These are phyloP conservation scores for Apocrypta bakeri DNA, from an alignment of 1,140 invertebrate genomes.

Conservation along the genomic window DNA sequence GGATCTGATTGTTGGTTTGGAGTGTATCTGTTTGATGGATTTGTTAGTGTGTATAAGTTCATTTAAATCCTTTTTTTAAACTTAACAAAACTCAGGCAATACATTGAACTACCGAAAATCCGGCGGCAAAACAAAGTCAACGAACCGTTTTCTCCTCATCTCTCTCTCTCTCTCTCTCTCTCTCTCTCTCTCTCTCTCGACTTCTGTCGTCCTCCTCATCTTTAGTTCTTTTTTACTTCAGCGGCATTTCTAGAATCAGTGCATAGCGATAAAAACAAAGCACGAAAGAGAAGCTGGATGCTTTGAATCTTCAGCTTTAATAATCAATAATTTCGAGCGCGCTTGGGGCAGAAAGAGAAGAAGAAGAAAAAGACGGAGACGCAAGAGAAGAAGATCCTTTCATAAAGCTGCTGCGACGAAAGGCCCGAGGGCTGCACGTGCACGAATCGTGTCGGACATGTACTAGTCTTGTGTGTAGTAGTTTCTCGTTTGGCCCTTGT, in stretches of 20 bases:
- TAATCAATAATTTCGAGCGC: slow-evolving; percentile 69
- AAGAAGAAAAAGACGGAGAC: background rate
- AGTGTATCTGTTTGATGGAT: background rate
- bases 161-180: too few relatives aligned
- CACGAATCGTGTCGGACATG: slow-evolving; percentile 47
- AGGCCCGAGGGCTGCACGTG: slow-evolving; percentile 64
- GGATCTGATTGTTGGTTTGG: background rate
- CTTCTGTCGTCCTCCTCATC: too few relatives aligned
- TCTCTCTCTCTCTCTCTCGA: background rate
- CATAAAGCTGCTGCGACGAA: background rate
- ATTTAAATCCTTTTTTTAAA: too few relatives aligned
- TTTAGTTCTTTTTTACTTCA: too few relatives aligned
- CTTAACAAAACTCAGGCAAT: too few relatives aligned
- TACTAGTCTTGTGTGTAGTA: background rate
- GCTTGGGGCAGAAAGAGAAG: slow-evolving; percentile 1
- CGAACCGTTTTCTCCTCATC: background rate
- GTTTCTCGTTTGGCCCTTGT: background rate
- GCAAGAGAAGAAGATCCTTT: background rate
- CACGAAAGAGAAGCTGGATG: background rate
- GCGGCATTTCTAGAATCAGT: background rate
- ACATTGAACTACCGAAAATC: too few relatives aligned
- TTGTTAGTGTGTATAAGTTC: background rate
- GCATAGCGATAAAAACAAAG: too few relatives aligned
- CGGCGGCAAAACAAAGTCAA: background rate
- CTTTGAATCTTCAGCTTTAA: slow-evolving; percentile 59